Base-by-base conservation (phyloP, 2,113 vertebrate genomes). In the Microcebus lehilahytsara region DNA sequence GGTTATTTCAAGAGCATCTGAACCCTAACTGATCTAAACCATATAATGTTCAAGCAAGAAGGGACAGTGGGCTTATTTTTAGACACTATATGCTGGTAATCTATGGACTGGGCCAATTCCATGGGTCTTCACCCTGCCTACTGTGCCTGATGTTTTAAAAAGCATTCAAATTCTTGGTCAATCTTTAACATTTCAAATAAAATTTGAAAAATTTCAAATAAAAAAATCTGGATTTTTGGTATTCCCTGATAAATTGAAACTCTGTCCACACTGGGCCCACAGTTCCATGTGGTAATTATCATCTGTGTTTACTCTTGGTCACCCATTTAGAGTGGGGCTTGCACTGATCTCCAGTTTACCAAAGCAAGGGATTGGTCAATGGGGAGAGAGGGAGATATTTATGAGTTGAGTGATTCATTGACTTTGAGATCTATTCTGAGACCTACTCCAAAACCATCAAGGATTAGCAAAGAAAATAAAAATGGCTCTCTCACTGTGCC, bases 111-210 rank as follows among this genome's bases (percentile, higher is more conserved):
- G 60, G 40, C n/a, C 53, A 25, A 71, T 46, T 72, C 34, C 42
- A 25, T 30, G 49, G 23, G 8, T 93, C 62, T 56, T 89, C 86
- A 51, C 25, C 13, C 40, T 56, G 19, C 37, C 42, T 72, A 8
- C 6, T 71, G 5, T 84, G 19, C 37, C 42, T 72, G 13, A 6
- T 71, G 5, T 84, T 79, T 40, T 71, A 60, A 85, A 74, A 53
- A 89, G 42, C 42, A 80, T 86, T 74, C 9, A 22, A 80, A 74
- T 84, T 79, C 60, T 64, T 96, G 42, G 12, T 51, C 19, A 58
- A n/a, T 51, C 40, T 79, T 96, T 66, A 49, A 93, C 74, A 84
- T 84, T 93, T 83, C 42, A 83, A 74, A 64, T 78, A 69, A 42
- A 67, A 32, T 56, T 17, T 56, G 32, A 83, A 92, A 88, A 3